Evolutionary conservation across 23 tunicate genomes (phyloP).

Genomic region (Aplidium turbinatum): DNA sequence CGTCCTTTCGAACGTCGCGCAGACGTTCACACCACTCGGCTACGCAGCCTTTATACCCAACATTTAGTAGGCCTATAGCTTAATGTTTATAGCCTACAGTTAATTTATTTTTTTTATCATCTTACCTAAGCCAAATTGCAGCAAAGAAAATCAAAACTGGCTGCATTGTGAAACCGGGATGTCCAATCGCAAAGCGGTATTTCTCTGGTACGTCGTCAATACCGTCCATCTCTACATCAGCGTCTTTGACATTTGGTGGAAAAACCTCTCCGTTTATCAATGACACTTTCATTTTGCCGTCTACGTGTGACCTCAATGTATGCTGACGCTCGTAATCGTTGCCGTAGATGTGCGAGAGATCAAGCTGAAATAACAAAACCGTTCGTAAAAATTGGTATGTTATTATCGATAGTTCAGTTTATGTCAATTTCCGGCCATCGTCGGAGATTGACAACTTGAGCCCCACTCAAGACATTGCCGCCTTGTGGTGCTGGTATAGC

Average conservation of each 20-base stretch:
- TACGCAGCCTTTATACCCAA: no score
- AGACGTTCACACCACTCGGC: no score
- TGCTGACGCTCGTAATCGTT: slow-evolving; percentile 38
- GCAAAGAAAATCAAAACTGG: slow-evolving; percentile 41
- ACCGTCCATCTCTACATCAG: slow-evolving; percentile 38
- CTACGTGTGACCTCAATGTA: slow-evolving; percentile 34
- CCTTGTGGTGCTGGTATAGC: no score
- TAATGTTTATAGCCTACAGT: no score
- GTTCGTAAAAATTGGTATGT: no score
- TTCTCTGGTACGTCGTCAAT: slow-evolving; percentile 6
- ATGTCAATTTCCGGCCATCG: no score
- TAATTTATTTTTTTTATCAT: no score
- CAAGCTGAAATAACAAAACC: slow-evolving; percentile 29
- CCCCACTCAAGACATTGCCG: no score
- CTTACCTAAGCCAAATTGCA: slow-evolving; percentile 55
- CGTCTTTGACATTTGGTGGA: slow-evolving; percentile 45
- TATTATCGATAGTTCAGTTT: no score
- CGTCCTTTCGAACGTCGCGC: no score
- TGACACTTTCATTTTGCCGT: slow-evolving; percentile 60
- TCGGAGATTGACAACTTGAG: no score
- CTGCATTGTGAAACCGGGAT: slow-evolving; percentile 23
- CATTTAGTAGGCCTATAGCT: no score
- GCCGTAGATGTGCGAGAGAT: slow-evolving; percentile 62
- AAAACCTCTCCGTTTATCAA: slow-evolving; percentile 56
- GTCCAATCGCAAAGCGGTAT: slow-evolving; percentile 48